A percentile compares a stretch with the other conserved stretches of the same genome.
phyloP scores from a whole-genome alignment of 2,797 vertebrate species.

The Onychomys leucogaster region DNA sequence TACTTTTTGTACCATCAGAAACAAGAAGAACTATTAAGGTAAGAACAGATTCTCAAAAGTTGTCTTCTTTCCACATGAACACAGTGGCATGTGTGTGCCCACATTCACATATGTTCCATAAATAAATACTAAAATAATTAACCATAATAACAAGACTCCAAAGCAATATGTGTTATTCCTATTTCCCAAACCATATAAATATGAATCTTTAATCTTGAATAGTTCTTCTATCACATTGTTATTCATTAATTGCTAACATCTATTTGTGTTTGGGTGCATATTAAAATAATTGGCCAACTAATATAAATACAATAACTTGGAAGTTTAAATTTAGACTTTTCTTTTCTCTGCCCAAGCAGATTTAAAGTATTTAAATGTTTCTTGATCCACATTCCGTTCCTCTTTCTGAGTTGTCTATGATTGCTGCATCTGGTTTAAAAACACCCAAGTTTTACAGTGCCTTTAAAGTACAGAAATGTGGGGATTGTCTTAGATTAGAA shows the following conservation, averaged over 20 bases:
- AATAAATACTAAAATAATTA: background rate
- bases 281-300: slow-evolving; percentile 57
- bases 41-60: background rate
- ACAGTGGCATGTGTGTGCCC: background rate
- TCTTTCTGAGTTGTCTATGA: slow-evolving; percentile 31
- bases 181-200: slow-evolving; percentile 22
- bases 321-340: slow-evolving; percentile 43
- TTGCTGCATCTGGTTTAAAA: background rate
- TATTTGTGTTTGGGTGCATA: background rate
- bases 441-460: background rate
- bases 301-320: slow-evolving; percentile 52
- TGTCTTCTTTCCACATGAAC: background rate
- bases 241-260: background rate
- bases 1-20: background rate
- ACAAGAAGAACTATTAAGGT: background rate
- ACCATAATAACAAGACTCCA: background rate
- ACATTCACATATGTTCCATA: background rate
- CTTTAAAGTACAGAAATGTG: slow-evolving; percentile 40
- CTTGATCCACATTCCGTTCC: slow-evolving; percentile 34
- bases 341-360: background rate
- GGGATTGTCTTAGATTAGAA: slow-evolving; percentile 23
- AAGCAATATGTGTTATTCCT: background rate
- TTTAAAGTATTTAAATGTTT: slow-evolving; percentile 41
- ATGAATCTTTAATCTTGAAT: background rate
- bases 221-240: slow-evolving; percentile 20